phyloP scores from a whole-genome alignment of 2,888 invertebrate species.

The Phoenoteleia sp. region DNA sequence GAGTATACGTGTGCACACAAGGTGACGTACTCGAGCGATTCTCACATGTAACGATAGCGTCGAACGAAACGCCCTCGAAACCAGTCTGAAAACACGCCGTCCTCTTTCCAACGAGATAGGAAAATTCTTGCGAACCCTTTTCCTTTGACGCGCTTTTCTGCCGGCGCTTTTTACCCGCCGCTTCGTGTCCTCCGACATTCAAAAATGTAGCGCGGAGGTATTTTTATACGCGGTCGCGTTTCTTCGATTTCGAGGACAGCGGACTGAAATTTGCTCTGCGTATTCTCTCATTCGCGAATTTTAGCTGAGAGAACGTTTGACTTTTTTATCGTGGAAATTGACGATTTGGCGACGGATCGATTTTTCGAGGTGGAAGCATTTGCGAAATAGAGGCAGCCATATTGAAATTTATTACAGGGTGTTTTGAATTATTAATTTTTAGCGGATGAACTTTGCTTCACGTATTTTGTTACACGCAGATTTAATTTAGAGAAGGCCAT shows the following conservation, averaged over 20 bases:
- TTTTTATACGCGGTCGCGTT: not conserved
- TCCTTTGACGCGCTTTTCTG: conserved; percentile 42
- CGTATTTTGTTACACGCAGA: too few species aligned
- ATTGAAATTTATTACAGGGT: too few species aligned
- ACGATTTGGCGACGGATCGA: too few species aligned
- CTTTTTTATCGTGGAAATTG: too few species aligned
- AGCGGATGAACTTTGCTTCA: too few species aligned
- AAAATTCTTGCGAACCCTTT: conserved; percentile 56
- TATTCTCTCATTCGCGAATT: not conserved
- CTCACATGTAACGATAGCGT: conserved; percentile 63
- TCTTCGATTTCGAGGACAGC: not conserved
- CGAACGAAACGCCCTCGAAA: conserved; percentile 66
- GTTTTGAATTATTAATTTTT: too few species aligned
- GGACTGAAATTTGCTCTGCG: not conserved
- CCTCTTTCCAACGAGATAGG: conserved; percentile 62
- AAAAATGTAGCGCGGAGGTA: not conserved
- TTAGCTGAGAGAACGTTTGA: too few species aligned
- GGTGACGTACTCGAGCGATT: conserved; percentile 78
- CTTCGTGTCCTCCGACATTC: conserved; percentile 10
- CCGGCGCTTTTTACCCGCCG: not conserved
- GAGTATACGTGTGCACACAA: conserved; percentile 81
- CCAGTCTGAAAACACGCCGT: conserved; percentile 55
- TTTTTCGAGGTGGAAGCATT: too few species aligned
- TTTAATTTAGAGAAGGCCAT: too few species aligned
- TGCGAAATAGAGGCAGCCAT: too few species aligned